Conservation (phyloP, 2,113 vertebrate species). For the Triplophysa rosa region DNA sequence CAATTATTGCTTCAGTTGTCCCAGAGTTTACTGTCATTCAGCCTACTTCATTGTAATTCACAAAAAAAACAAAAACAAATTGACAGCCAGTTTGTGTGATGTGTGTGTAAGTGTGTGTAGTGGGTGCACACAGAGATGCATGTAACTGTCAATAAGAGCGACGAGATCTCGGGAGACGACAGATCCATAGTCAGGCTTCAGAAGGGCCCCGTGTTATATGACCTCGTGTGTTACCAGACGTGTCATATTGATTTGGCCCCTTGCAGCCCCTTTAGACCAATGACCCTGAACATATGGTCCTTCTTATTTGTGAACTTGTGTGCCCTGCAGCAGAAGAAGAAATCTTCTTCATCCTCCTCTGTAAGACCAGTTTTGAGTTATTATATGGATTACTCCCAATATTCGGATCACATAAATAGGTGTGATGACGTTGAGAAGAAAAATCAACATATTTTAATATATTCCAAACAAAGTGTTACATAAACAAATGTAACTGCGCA, state of each 20-base stretch:
- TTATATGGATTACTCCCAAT: slow-evolving; percentile 39
- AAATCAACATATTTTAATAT: slow-evolving; percentile 13
- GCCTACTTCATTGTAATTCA: neutral
- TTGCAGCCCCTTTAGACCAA: slow-evolving; percentile 41
- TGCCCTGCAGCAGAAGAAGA: slow-evolving; percentile 47
- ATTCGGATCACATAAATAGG: slow-evolving; percentile 37
- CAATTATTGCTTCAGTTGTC: too few relatives aligned
- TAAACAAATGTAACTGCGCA: too few relatives aligned
- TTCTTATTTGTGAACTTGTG: slow-evolving; percentile 49
- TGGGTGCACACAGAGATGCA: slow-evolving; percentile 23
- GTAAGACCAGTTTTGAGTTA: slow-evolving; percentile 3
- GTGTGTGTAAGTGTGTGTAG: neutral
- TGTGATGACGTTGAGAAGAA: slow-evolving; percentile 13
- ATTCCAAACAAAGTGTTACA: neutral
- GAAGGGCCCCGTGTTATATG: slow-evolving; percentile 46
- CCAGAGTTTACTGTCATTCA: neutral
- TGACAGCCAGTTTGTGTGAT: neutral
- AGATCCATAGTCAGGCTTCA: slow-evolving; percentile 44
- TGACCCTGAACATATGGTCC: slow-evolving; percentile 59
- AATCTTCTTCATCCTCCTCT: neutral
- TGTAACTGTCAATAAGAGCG: slow-evolving; percentile 45
- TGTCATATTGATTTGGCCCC: slow-evolving; percentile 57
- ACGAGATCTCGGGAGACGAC: slow-evolving; percentile 43
- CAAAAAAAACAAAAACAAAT: neutral
- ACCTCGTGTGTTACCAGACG: slow-evolving; percentile 54